These are phyloP conservation scores for Anhinga rufa DNA, from an alignment of 2,113 vertebrate species.

Conservation along the genomic window DNA sequence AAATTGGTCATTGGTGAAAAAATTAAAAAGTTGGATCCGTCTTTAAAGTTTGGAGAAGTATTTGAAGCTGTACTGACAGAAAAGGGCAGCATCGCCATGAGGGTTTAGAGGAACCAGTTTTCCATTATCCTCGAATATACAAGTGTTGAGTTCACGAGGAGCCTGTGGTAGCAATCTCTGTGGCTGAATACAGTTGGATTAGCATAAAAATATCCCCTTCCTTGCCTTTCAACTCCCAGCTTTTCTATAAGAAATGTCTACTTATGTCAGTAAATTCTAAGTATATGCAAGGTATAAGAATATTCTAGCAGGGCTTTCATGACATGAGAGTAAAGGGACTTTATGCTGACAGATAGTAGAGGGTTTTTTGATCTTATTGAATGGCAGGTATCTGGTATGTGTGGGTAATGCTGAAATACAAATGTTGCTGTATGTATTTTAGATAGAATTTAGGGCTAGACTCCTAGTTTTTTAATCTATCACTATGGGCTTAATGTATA, in stretches of 20 bases:
- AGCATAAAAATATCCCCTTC: not conserved
- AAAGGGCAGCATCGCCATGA: not conserved
- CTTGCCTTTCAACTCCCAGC: not conserved
- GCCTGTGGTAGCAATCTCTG: not conserved
- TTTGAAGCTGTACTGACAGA: not conserved
- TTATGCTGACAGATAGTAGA: not conserved
- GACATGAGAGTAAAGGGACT: not conserved
- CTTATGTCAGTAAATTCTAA: not conserved
- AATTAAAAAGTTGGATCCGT: not conserved
- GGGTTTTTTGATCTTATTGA: not conserved
- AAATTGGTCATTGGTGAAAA: not conserved
- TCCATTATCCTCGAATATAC: not conserved
- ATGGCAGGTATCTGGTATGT: not conserved
- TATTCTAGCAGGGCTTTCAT: not conserved
- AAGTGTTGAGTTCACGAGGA: not conserved
- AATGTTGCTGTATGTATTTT: not conserved
- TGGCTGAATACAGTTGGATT: slow-evolving; percentile 30
- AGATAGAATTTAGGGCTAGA: not conserved
- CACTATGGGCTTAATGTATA: not conserved
- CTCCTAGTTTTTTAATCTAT: not conserved
- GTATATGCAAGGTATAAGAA: not conserved
- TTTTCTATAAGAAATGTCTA: slow-evolving; percentile 10
- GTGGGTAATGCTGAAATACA: not conserved
- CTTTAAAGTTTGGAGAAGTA: not conserved
- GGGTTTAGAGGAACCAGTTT: not conserved